Conservation (phyloP, 2,888 invertebrate species). For the Drosophila nigritarsus region DNA sequence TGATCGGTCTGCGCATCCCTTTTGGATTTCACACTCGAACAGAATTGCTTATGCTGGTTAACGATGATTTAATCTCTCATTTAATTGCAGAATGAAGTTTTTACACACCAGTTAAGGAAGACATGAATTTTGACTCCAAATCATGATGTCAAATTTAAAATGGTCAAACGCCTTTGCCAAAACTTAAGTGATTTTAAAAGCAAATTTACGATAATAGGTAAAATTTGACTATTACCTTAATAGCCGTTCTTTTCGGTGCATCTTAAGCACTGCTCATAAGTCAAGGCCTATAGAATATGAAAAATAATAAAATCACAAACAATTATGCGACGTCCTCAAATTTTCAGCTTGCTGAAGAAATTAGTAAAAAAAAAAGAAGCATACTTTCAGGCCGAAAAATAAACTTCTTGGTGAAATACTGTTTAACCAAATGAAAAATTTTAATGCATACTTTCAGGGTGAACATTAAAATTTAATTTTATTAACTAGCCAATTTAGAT, state of each 20-base stretch:
- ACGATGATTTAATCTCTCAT: neutral
- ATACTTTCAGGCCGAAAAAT: neutral
- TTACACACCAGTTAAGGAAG: neutral
- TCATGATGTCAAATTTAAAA: neutral
- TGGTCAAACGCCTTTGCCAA: neutral
- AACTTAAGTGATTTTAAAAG: neutral
- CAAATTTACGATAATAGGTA: neutral
- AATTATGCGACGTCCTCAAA: neutral
- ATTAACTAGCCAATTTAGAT: too few species aligned
- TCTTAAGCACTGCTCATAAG: neutral
- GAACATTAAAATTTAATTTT: too few species aligned
- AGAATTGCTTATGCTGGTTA: neutral
- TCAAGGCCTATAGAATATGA: neutral
- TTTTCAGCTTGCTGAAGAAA: neutral
- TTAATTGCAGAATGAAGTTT: neutral
- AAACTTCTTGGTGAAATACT: neutral
- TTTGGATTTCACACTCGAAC: neutral
- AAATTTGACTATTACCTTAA: rapidly evolving
- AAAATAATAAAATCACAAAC: neutral
- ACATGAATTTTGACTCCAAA: rapidly evolving
- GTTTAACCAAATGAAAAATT: neutral
- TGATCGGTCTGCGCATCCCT: constrained; percentile 28
- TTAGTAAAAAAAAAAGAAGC: neutral
- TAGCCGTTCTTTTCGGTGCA: rapidly evolving
- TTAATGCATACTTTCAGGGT: neutral